Evolutionary conservation across 2,113 vertebrate species (phyloP), one percentile per base, ranked within the genome.

Genomic region (Heterotilapia buettikoferi): DNA sequence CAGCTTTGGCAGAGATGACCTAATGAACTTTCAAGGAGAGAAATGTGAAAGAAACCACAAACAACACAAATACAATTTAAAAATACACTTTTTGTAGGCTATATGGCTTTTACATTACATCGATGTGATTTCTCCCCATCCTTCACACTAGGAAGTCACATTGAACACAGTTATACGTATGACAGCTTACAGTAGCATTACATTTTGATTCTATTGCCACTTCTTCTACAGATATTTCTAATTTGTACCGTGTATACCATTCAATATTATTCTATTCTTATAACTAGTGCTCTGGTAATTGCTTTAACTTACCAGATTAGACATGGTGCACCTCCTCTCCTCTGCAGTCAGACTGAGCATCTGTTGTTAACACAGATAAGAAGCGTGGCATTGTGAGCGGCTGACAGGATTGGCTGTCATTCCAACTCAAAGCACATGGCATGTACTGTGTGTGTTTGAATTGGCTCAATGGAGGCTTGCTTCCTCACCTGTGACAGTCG

Each of bases 401-500:
- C 83, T 68, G 88, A 92, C 85, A 87, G 50, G 68, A 88, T 88
- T 61, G 83, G 86, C 88, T 86, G 91, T 93, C 90, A 76, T 82
- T 79, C 82, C 53, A 12, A 56, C 59, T 90, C 59, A 89, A 85
- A 84, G 81, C 80, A 86, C 56, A 50, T 50, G 38, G 63, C 53
- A 59, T 78, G 84, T 71, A 79, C 56, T 63, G 50, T 76, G 19
- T 24, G 68, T 86, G 79, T 90, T 88, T 89, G 66, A 91, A 83
- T 76, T 76, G 85, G 80, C 79, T 76, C 11, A 88, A 88, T 3
- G 36, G 56, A 76, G 54, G 40, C 56, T 52, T 84, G 86, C 83
- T 86, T 87, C 45, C 83, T 93, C 84, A 93, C 84, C 88, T 90
- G 86, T 90, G 87, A 89, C 88, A 89, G 78, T 87, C 47, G 50